Evolutionary conservation across 2,113 vertebrate genomes (phyloP).

Genomic region (Macquaria australasica): DNA sequence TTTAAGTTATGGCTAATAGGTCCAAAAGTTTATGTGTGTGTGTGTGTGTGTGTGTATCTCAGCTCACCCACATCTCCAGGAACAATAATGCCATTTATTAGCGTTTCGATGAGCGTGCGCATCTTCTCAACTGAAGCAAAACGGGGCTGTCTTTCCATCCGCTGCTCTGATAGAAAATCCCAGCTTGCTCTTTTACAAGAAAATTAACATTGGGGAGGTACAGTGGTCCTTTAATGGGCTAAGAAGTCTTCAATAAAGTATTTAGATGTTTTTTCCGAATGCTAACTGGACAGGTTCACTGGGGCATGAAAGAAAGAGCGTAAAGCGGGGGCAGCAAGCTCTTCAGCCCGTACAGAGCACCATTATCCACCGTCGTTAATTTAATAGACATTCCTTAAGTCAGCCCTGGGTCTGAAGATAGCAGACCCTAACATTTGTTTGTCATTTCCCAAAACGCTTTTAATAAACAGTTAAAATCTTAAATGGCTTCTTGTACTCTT

Average conservation of each 20-base stretch:
- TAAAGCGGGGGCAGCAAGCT: conserved; percentile 76
- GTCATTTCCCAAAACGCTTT: conserved; percentile 82
- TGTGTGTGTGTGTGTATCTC: background rate
- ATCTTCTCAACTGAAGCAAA: conserved; percentile 81
- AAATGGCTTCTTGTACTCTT: conserved; percentile 80
- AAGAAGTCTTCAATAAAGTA: conserved; percentile 84
- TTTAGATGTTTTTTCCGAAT: conserved; percentile 82
- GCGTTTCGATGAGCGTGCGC: conserved; percentile 65
- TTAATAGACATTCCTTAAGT: conserved; percentile 83
- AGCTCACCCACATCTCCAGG: conserved; percentile 51
- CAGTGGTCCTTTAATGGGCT: conserved; percentile 83
- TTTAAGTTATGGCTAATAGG: conserved; percentile 82
- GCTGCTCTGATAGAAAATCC: conserved; percentile 79
- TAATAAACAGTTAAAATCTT: conserved; percentile 86
- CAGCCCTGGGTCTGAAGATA: conserved; percentile 74
- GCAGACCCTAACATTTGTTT: conserved; percentile 80
- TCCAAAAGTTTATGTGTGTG: conserved; percentile 55
- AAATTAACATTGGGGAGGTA: conserved; percentile 84
- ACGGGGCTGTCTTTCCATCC: conserved; percentile 74
- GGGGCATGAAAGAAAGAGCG: conserved; percentile 83
- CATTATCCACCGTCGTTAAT: conserved; percentile 85
- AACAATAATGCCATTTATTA: conserved; percentile 79
- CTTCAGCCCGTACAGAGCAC: conserved; percentile 73
- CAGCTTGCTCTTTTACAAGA: conserved; percentile 80
- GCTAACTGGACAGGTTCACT: conserved; percentile 84